Evolutionary conservation across 2,888 invertebrate species (phyloP).

Genomic region (Apantesis nais): DNA sequence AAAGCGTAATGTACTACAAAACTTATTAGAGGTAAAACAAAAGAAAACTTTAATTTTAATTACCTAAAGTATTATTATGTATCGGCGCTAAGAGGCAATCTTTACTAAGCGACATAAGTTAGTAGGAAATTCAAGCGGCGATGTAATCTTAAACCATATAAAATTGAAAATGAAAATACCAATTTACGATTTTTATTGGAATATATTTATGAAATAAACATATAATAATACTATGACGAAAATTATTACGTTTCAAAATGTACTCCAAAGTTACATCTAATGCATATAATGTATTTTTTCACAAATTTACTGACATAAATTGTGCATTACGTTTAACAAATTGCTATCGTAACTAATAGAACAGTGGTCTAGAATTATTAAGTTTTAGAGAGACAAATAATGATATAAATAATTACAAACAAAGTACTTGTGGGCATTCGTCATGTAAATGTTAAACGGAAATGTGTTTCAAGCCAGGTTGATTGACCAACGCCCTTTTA

Average conservation of each 20-base stretch:
- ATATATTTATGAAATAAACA: background rate
- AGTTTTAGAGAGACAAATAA: constrained; percentile 41
- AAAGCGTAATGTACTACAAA: constrained; percentile 42
- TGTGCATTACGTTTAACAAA: constrained; percentile 27
- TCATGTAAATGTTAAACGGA: constrained; percentile 47
- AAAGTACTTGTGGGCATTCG: constrained; percentile 42
- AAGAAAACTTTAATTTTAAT: background rate
- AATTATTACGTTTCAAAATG: background rate
- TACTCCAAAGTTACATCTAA: background rate
- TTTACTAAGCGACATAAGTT: too few relatives aligned
- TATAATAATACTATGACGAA: background rate
- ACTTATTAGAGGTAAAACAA: constrained; percentile 41
- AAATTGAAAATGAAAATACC: background rate
- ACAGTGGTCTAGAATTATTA: constrained; percentile 49
- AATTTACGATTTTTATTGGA: background rate
- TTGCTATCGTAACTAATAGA: constrained; percentile 32
- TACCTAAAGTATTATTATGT: background rate
- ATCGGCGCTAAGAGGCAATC: background rate
- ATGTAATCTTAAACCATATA: background rate
- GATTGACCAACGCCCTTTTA: too few relatives aligned
- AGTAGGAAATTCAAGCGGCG: too few relatives aligned
- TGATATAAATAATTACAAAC: constrained; percentile 50
- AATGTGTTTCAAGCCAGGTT: constrained; percentile 24
- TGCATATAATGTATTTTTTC: background rate
- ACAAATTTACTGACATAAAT: background rate